Conservation (phyloP, 2,113 vertebrate genomes). For the Corvus cornix region DNA sequence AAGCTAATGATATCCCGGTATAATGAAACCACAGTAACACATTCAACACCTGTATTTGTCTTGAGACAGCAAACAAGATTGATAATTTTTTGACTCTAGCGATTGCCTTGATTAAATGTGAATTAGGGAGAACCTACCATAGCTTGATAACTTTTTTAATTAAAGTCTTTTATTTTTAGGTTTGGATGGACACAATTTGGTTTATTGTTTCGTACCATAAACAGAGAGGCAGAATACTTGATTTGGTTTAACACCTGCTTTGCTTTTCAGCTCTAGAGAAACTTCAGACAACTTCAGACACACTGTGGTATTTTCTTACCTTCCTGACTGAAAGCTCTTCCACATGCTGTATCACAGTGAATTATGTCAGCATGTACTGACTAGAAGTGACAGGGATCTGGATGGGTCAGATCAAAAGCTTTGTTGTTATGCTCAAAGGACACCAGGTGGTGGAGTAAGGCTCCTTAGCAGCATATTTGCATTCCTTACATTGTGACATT, state of each 20-base stretch:
- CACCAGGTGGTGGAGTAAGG: background rate
- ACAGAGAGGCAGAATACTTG: background rate
- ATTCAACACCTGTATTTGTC: background rate
- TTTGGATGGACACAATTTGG: background rate
- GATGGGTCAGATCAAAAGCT: background rate
- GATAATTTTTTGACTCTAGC: background rate
- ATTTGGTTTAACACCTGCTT: background rate
- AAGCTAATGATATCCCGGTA: background rate
- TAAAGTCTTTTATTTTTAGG: background rate
- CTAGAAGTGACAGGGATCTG: background rate
- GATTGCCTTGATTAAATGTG: background rate
- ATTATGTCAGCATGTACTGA: background rate
- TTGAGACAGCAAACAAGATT: background rate
- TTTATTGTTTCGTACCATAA: background rate
- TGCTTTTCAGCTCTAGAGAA: background rate
- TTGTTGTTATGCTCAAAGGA: background rate
- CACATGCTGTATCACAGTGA: background rate
- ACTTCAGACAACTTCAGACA: background rate
- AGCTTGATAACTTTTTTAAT: background rate
- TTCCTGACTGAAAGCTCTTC: background rate
- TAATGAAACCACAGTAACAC: background rate
- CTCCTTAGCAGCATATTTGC: background rate
- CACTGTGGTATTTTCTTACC: background rate
- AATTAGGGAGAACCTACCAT: background rate
- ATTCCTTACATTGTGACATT: background rate